Evolutionary conservation across 2,113 vertebrate species (phyloP).

Genomic region (Coregonus clupeaformis): DNA sequence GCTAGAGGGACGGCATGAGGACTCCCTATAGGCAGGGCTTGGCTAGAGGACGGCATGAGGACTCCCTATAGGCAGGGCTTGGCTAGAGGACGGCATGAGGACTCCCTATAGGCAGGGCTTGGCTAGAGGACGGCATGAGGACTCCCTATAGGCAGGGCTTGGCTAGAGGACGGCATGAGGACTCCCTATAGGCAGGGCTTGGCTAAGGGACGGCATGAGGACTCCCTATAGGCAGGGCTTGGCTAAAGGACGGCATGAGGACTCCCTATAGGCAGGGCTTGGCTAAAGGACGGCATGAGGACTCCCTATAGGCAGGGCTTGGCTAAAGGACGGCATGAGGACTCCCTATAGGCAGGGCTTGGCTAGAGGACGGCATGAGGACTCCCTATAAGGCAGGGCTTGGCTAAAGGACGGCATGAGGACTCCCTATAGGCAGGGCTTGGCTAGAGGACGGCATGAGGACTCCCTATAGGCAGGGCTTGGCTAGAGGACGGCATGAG

Average conservation of each 20-base stretch:
- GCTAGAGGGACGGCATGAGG: conserved; percentile 41
- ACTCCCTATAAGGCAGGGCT: conserved; percentile 25
- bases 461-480: conserved; percentile 23
- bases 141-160: conserved; percentile 24
- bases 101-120: conserved; percentile 24
- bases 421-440: conserved; percentile 23
- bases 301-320: conserved; percentile 24
- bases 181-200: conserved; percentile 24
- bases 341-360: conserved; percentile 24
- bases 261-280: conserved; percentile 24
- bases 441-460: conserved; percentile 41
- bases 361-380: conserved; percentile 40
- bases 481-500: conserved; percentile 41
- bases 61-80: conserved; percentile 24
- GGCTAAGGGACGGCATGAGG: conserved; percentile 40
- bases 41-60: conserved; percentile 40
- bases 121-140: conserved; percentile 40
- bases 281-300: conserved; percentile 40
- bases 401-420: conserved; percentile 41
- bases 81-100: conserved; percentile 40
- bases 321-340: conserved; percentile 40
- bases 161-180: conserved; percentile 40
- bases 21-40: conserved; percentile 24
- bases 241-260: conserved; percentile 40
- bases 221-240: conserved; percentile 24